Base-by-base conservation (phyloP, 2,113 vertebrate genomes). In the Blennius ocellaris region DNA sequence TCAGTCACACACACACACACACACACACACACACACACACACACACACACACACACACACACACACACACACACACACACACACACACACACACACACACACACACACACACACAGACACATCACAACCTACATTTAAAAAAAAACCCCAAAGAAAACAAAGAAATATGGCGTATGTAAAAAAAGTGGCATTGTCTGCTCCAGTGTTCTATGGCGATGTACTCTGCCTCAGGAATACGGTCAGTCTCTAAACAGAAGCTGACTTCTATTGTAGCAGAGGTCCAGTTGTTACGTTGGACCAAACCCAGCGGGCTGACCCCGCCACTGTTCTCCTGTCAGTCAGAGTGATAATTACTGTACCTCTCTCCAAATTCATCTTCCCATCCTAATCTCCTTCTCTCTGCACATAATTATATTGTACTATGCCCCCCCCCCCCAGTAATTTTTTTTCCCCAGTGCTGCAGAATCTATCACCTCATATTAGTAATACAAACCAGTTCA, bases 401-500 rank as follows among this genome's bases (percentile, higher is more conserved):
- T 68, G 74, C 86, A 81, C 79, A 70, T 78, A 73, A 76, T 83
- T 53, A 73, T 68, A 70, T 78, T 57, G 54, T 73, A 71, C 60
- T 51, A 51, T 63, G 64, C 55, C 62, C 70, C 50, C 59, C 53
- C 55, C 62, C 70, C 50, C 59, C 53, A 80, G 72, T 57, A 73
- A 56, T 73, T 81, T 60, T 43, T 74, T 75, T 81, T 60, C 41
- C 73, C 73, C 78, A 74, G 15, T 45, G 76, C 68, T 45, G 54
- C 64, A 57, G 65, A 86, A 80, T 84, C 68, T 73, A 71, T 73
- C 71, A 76, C 64, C 74, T 77, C 68, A 45, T 66, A 76, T 65
- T 82, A 81, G 70, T 74, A 79, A 81, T 78, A 30, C 83, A 83
- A 86, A 66, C 11, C 69, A 61, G 60, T 76, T 64, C 37, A 81